Base-by-base conservation (phyloP, 2,113 vertebrate species). In the Ictalurus punctatus region DNA sequence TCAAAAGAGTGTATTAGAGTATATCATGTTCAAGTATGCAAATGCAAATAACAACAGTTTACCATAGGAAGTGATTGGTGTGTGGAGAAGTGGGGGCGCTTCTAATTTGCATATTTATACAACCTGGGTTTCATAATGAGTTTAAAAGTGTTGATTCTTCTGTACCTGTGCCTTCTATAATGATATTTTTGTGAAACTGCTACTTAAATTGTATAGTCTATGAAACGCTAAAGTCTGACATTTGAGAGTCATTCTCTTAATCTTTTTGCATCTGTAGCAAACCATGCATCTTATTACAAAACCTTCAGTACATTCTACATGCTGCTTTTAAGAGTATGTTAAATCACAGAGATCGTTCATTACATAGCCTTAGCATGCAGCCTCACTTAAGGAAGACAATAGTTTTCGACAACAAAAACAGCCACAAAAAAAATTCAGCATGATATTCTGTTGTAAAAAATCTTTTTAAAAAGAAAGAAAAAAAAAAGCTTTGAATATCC, bases 71-170 rank as follows among this genome's bases (percentile, higher is more conserved):
- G 17, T 81, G 52, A 25, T 23, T 81, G 79, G 78, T 58, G 8
- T 34, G n/a, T 21, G n/a, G 12, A 54, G 76, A 81, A 81, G 16
- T 81, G 27, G 54, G 25, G 30, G 7, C 0, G 16, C 81, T 61
- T 83, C 10, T 61, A 37, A 61, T 83, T 40, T 83, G 56, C 56
- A 83, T 83, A 59, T 83, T 61, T 58, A 58, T 82, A 58, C n/a
- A 58, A 34, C n/a, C n/a, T 81, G 54, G 16, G 54, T 58, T 54
- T 19, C 54, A 5, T 58, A n/a, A n/a, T 54, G n/a, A 82, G 9
- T 59, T 34, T 37, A 37, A 61, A n/a, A 13, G 25, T 48, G 19
- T 48, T 19, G 23, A 27, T 79, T 17, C 40, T 34, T 87, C 21
- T 87, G 21, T 65, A 63, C 12, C 44, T 80, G 25, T 87, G 74